Conservation (phyloP, 2,888 invertebrate genomes). For the Morpho helenor region DNA sequence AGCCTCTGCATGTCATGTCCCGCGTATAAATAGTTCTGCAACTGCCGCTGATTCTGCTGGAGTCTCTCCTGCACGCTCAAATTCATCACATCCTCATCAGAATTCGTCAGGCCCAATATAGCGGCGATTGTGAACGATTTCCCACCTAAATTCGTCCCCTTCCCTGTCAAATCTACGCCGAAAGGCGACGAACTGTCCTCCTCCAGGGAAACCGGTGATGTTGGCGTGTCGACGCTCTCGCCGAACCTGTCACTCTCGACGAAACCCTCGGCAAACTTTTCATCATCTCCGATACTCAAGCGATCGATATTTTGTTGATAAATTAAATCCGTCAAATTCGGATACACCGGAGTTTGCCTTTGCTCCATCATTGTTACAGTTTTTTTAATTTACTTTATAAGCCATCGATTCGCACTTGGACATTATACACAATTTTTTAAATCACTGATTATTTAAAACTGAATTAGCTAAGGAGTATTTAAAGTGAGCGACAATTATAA, state of each 20-base stretch:
- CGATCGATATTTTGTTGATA: slow-evolving; percentile 60
- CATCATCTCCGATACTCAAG: slow-evolving; percentile 44
- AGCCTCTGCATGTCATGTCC: slow-evolving; percentile 64
- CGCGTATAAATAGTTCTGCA: slow-evolving; percentile 63
- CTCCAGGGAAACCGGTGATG: slow-evolving; percentile 61
- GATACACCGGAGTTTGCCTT: slow-evolving; percentile 51
- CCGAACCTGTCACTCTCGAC: slow-evolving; percentile 40
- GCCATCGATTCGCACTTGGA: slow-evolving; percentile 29
- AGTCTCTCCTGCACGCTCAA: slow-evolving; percentile 74
- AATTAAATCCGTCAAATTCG: slow-evolving; percentile 58
- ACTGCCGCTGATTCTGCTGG: slow-evolving; percentile 61
- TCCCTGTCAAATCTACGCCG: slow-evolving; percentile 68
- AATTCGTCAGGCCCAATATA: slow-evolving; percentile 86
- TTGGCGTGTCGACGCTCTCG: slow-evolving; percentile 47
- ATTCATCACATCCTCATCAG: slow-evolving; percentile 73
- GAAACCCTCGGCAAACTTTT: slow-evolving; percentile 44
- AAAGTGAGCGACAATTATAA: slow-evolving; percentile 6
- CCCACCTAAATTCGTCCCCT: slow-evolving; percentile 68
- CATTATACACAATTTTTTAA: slow-evolving; percentile 20
- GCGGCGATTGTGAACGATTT: slow-evolving; percentile 94
- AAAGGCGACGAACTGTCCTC: slow-evolving; percentile 60
- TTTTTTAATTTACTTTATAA: slow-evolving; percentile 34
- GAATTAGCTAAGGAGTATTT: neutral
- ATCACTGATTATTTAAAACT: neutral
- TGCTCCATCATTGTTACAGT: slow-evolving; percentile 56